phyloP scores from a whole-genome alignment of 2,888 invertebrate species.

The Bombylius discolor region DNA sequence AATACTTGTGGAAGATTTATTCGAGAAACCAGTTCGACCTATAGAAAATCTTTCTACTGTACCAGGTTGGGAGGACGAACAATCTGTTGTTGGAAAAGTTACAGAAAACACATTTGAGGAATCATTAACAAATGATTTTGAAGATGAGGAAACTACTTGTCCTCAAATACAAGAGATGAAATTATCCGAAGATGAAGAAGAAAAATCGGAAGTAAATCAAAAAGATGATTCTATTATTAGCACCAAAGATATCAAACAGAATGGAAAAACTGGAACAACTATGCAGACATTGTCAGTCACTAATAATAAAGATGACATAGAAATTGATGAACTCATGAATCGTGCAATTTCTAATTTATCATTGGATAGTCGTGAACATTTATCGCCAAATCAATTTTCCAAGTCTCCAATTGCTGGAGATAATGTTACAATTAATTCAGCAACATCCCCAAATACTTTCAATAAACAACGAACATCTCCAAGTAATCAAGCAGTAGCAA shows the following conservation, averaged over 20 bases:
- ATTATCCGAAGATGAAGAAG: conserved; percentile 32
- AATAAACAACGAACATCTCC: conserved; percentile 1
- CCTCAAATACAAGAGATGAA: conserved; percentile 18
- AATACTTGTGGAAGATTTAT: conserved; percentile 47
- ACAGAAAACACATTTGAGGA: conserved; percentile 26
- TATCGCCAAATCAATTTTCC: conserved; percentile 23
- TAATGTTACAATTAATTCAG: not conserved
- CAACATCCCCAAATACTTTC: conserved; percentile 6
- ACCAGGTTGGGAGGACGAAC: not conserved
- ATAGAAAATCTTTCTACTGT: not conserved
- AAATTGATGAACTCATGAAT: conserved; percentile 37
- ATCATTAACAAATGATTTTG: conserved; percentile 21
- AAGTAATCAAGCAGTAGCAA: conserved; percentile 5
- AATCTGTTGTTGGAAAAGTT: not conserved
- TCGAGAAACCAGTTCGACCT: conserved; percentile 34
- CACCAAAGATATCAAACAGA: conserved; percentile 18
- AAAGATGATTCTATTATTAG: conserved; percentile 17
- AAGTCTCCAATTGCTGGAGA: conserved; percentile 17
- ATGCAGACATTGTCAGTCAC: conserved; percentile 18
- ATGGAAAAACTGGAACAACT: conserved; percentile 13
- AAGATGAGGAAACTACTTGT: conserved; percentile 13
- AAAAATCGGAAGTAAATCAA: conserved; percentile 29
- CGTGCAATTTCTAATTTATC: conserved; percentile 36
- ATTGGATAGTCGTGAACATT: conserved; percentile 33
- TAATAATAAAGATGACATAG: conserved; percentile 34